Percentiles rank a stretch among this genome's conserved stretches.
phyloP scores from a whole-genome alignment of 2,113 vertebrate species.

The Melanerpes aurifrons region DNA sequence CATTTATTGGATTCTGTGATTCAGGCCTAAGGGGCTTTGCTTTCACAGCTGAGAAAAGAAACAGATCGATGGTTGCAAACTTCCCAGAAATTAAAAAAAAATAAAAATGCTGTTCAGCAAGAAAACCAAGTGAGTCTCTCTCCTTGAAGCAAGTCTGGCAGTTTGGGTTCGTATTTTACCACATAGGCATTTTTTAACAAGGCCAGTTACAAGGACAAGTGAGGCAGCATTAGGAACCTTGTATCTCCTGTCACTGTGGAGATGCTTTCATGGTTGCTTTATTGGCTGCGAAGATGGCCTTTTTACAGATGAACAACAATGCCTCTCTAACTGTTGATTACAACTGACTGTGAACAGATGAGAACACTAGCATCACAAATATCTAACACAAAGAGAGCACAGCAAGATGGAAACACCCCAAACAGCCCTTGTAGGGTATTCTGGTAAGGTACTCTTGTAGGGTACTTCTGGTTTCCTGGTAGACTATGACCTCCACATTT shows the following conservation, averaged over 20 bases:
- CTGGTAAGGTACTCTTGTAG: too few relatives aligned
- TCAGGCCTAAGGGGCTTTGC: background rate
- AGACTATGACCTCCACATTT: background rate
- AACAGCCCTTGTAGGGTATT: background rate
- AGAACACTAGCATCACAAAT: background rate
- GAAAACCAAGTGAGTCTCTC: background rate
- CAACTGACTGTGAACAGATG: constrained; percentile 19
- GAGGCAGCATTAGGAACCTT: background rate
- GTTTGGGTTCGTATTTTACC: background rate
- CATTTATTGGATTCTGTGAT: background rate
- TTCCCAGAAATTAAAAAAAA: background rate
- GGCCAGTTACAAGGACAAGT: background rate
- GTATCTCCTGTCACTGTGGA: background rate
- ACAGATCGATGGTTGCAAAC: background rate
- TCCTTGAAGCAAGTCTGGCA: background rate
- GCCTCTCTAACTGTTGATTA: constrained; percentile 8
- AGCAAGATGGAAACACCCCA: constrained; percentile 18
- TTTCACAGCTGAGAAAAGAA: background rate
- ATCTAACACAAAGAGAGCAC: background rate
- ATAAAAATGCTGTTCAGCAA: background rate
- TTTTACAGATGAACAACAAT: background rate
- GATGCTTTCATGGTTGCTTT: background rate
- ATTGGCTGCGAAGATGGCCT: background rate
- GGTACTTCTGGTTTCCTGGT: background rate
- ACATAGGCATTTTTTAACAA: background rate